Evolutionary conservation across 2,113 vertebrate genomes (phyloP).

Genomic region (Oncorhynchus nerka): DNA sequence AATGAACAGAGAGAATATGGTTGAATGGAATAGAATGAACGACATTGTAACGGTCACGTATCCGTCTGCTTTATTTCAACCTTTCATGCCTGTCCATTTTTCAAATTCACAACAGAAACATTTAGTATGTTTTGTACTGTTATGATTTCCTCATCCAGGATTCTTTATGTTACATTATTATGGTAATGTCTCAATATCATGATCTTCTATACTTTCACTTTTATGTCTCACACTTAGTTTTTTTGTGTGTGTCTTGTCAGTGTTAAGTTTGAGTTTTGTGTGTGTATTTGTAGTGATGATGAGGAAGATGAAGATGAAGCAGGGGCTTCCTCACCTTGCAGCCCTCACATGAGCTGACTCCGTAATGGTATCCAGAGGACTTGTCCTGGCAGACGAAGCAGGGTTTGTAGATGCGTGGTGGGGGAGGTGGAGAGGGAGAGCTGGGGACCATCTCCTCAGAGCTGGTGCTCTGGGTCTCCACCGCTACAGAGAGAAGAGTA

Average conservation of each 20-base stretch:
- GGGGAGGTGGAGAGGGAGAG: constrained; percentile 90
- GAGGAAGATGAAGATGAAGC: constrained; percentile 2
- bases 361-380: constrained; percentile 94
- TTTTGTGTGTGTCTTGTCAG: too few relatives aligned
- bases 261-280: neutral
- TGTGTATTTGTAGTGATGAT: neutral
- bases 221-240: neutral
- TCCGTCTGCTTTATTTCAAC: neutral
- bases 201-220: neutral
- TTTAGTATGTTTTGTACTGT: neutral
- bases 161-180: neutral
- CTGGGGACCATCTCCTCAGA: constrained; percentile 95
- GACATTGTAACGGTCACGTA: constrained; percentile 29
- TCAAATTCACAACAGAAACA: neutral
- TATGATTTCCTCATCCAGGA: neutral
- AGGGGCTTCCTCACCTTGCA: constrained; percentile 82
- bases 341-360: constrained; percentile 93
- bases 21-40: neutral
- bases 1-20: neutral
- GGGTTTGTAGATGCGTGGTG: constrained; percentile 92
- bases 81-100: constrained; percentile 8
- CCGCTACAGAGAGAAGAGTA: constrained; percentile 69
- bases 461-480: constrained; percentile 93
- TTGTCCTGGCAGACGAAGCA: constrained; percentile 98
- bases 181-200: neutral